A percentile compares a stretch with the other conserved stretches of the same genome.
phyloP scores from a whole-genome alignment of 2,797 vertebrate genomes.

The Smutsia gigantea region DNA sequence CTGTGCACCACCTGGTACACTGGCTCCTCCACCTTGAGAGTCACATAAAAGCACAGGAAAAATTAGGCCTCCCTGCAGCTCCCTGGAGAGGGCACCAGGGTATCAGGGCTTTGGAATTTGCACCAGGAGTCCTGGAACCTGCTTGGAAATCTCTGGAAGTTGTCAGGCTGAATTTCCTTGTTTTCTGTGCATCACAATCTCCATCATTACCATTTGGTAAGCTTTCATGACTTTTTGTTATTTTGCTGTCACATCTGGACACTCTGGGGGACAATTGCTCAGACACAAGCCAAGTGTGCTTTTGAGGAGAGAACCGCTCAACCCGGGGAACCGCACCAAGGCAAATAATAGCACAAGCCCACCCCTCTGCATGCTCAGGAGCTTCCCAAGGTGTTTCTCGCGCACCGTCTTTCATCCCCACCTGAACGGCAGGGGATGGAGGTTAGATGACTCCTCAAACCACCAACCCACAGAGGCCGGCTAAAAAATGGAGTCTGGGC shows the following conservation, averaged over 20 bases:
- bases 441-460: neutral
- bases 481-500: neutral
- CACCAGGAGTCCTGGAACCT: neutral
- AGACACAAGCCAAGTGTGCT: neutral
- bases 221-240: neutral
- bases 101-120: no score
- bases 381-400: neutral
- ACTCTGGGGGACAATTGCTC: neutral
- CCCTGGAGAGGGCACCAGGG: no score
- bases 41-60: neutral
- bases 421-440: neutral
- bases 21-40: neutral
- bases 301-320: neutral
- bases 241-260: neutral
- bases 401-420: neutral
- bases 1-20: no score
- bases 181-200: neutral
- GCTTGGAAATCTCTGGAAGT: neutral
- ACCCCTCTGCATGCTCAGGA: neutral
- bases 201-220: neutral
- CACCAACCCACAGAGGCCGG: neutral
- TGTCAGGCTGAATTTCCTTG: neutral
- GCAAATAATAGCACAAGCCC: no score
- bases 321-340: neutral
- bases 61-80: neutral